Evolutionary conservation across 2,797 vertebrate species (phyloP).

Genomic region (Chloroceryle amazona): DNA sequence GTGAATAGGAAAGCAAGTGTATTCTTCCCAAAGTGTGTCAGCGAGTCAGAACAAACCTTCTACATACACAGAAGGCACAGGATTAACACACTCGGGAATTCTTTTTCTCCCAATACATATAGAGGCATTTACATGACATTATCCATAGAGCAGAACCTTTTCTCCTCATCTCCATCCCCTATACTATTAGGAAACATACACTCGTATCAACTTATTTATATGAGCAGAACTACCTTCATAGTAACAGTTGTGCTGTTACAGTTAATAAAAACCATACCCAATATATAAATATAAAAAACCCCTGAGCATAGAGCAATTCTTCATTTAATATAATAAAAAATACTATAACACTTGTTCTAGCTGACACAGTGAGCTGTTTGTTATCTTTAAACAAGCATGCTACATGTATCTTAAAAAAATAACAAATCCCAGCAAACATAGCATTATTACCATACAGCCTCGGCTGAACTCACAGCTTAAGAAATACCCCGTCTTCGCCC

Average conservation of each 20-base stretch:
- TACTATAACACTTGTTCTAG: neutral
- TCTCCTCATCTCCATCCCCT: neutral
- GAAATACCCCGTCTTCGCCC: neutral
- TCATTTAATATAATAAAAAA: neutral
- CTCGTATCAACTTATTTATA: neutral
- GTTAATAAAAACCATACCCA: neutral
- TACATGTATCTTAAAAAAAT: neutral
- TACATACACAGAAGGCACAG: fast-evolving
- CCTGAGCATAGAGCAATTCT: neutral
- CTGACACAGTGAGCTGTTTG: neutral
- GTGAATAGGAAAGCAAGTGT: neutral
- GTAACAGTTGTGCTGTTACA: neutral
- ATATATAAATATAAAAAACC: no score
- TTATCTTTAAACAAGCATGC: neutral
- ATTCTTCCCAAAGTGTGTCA: neutral
- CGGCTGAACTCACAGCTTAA: neutral
- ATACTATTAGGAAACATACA: neutral
- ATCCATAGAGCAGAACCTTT: neutral
- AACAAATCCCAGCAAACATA: neutral
- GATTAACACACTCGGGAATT: neutral
- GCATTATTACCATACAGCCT: neutral
- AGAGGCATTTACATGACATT: neutral
- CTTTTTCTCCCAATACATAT: neutral
- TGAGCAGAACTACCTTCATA: neutral
- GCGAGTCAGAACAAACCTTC: neutral